phyloP scores from a whole-genome alignment of 2,888 invertebrate species.

The Neoascia interrupta region DNA sequence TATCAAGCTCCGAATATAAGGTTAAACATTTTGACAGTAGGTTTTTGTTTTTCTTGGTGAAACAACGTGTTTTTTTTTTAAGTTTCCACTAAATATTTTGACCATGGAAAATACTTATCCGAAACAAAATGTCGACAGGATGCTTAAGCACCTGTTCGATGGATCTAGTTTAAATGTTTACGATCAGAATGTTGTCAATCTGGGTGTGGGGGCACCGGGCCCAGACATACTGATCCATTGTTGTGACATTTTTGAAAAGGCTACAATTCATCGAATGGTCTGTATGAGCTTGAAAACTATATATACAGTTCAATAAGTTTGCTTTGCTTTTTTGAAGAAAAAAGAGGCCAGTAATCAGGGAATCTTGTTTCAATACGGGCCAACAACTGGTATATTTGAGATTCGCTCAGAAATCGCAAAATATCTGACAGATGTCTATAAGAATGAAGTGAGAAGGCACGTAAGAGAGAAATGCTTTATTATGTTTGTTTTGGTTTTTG shows the following conservation, averaged over 20 bases:
- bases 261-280: constrained; percentile 81
- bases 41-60: no score
- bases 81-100: no score
- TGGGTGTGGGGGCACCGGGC: constrained; percentile 82
- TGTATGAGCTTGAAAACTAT: constrained; percentile 1
- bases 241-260: constrained; percentile 79
- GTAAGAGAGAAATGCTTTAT: no score
- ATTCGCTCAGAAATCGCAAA: constrained; percentile 80
- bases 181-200: constrained; percentile 78
- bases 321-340: constrained; percentile 68
- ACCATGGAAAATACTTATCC: constrained; percentile 17
- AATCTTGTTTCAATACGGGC: constrained; percentile 81
- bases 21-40: no score
- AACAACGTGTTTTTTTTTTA: no score
- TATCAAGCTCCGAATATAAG: no score
- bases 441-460: constrained; percentile 79
- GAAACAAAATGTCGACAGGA: constrained; percentile 69
- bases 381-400: constrained; percentile 80
- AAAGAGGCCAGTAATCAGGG: constrained; percentile 74
- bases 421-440: constrained; percentile 80
- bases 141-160: constrained; percentile 80
- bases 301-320: background rate
- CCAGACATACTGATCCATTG: constrained; percentile 80
- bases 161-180: constrained; percentile 80
- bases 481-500: no score